Evolutionary conservation across 2,797 vertebrate genomes (phyloP).

Genomic region (Morus bassanus): DNA sequence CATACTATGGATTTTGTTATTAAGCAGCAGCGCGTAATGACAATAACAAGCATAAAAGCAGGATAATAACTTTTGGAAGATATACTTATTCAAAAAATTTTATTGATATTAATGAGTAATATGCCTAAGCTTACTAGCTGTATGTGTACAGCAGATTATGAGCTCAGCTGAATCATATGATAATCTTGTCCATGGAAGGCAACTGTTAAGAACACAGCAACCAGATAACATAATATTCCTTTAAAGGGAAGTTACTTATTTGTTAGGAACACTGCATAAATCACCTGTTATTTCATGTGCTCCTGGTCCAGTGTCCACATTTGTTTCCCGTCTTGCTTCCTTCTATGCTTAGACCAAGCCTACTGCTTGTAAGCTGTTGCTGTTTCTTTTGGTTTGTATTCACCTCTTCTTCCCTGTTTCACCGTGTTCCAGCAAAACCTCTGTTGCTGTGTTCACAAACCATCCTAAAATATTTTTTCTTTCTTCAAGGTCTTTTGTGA

Average conservation of each 20-base stretch:
- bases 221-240: not conserved
- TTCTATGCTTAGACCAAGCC: not conserved
- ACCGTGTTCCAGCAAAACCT: not conserved
- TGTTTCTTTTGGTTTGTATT: not conserved
- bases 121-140: not conserved
- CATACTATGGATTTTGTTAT: not conserved
- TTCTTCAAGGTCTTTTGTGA: not conserved
- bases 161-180: not conserved
- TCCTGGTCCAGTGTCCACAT: not conserved
- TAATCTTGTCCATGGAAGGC: not conserved
- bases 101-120: not conserved
- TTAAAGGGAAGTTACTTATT: not conserved
- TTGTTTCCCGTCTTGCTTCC: not conserved
- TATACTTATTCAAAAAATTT: not conserved
- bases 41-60: not conserved
- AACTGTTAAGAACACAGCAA: not conserved
- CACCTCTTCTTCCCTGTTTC: not conserved
- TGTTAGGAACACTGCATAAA: not conserved
- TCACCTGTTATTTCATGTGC: not conserved
- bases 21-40: not conserved
- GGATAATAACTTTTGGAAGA: not conserved
- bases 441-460: not conserved
- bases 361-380: not conserved
- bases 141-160: not conserved
- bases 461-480: not conserved